These are phyloP conservation scores for Cranoglanis bouderius DNA, from an alignment of 2,113 vertebrate species.

Conservation along the genomic window DNA sequence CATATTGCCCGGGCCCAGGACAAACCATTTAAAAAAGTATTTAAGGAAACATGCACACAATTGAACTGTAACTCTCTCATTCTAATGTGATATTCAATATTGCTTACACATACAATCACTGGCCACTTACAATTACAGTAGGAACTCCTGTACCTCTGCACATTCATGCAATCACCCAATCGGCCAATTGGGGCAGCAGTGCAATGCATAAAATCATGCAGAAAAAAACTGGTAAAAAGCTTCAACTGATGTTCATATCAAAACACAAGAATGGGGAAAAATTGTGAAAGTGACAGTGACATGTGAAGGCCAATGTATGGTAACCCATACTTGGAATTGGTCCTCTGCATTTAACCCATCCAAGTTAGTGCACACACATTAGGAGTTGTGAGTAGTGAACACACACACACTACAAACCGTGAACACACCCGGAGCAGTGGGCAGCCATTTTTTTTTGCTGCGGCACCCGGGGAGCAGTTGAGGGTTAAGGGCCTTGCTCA, in stretches of 20 bases:
- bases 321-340: too few relatives aligned
- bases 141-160: neutral
- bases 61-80: neutral
- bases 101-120: neutral
- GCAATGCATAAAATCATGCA: neutral
- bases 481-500: too few relatives aligned
- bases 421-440: too few relatives aligned
- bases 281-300: too few relatives aligned
- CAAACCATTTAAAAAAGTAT: neutral
- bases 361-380: too few relatives aligned
- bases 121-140: neutral
- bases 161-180: neutral
- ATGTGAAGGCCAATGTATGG: too few relatives aligned
- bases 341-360: too few relatives aligned
- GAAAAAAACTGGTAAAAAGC: too few relatives aligned
- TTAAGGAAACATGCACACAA: neutral
- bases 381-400: too few relatives aligned
- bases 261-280: neutral
- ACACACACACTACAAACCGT: too few relatives aligned
- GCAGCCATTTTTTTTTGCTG: too few relatives aligned
- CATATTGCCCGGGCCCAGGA: neutral
- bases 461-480: too few relatives aligned
- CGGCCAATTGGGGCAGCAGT: neutral
- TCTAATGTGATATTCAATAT: neutral
- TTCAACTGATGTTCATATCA: neutral